These are phyloP conservation scores for Scaptomyza flava DNA, from an alignment of 2,888 invertebrate genomes.

Conservation along the genomic window DNA sequence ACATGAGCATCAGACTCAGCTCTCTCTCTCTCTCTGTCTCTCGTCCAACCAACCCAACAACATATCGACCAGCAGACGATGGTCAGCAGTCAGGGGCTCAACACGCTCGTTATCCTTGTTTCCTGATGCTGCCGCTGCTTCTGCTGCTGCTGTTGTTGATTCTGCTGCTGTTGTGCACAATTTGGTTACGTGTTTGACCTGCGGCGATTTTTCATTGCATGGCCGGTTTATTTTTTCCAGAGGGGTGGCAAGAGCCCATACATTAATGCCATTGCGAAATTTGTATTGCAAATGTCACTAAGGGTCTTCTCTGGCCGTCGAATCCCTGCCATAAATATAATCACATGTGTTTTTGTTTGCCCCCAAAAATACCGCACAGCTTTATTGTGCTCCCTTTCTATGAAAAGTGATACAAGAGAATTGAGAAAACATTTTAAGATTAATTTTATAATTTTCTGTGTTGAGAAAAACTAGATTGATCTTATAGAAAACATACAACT, in stretches of 20 bases:
- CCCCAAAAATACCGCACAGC: conserved; percentile 30
- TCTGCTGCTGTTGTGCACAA: conserved; percentile 62
- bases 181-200: conserved; percentile 79
- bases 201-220: conserved; percentile 77
- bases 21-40: conserved; percentile 3
- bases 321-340: conserved; percentile 61
- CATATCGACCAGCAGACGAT: conserved; percentile 63
- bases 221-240: conserved; percentile 55
- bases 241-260: conserved; percentile 33
- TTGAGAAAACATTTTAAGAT: conserved; percentile 12
- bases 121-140: conserved; percentile 59
- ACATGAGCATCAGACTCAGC: conserved; percentile 33
- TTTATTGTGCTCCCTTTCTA: conserved; percentile 5
- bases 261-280: conserved; percentile 75
- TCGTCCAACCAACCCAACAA: conserved; percentile 42
- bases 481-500: background rate
- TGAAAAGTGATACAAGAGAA: background rate
- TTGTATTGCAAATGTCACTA: conserved; percentile 77
- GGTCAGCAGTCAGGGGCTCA: conserved; percentile 70
- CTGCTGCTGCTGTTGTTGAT: conserved; percentile 14
- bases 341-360: conserved; percentile 53
- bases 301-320: conserved; percentile 30
- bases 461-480: background rate
- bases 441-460: background rate
- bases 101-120: conserved; percentile 81